Conservation (phyloP, 1,140 invertebrate genomes). For the Brachionus sp. region DNA sequence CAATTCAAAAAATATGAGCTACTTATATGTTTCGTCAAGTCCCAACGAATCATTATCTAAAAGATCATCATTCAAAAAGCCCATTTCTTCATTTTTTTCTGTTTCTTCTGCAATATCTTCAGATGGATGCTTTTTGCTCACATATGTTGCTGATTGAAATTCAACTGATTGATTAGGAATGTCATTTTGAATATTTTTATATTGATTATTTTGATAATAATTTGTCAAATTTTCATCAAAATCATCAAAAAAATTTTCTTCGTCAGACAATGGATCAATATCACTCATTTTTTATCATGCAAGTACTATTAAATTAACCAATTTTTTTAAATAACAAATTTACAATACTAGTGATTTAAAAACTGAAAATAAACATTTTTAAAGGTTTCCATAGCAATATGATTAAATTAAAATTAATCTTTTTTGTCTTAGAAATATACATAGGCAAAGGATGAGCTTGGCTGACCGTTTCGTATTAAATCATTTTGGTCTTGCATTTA, state of each 20-base stretch:
- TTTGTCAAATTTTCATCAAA: neutral
- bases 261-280: constrained; percentile 33
- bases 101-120: neutral
- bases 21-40: neutral
- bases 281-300: constrained; percentile 24
- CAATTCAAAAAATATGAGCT: neutral
- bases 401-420: no score
- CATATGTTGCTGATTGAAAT: neutral
- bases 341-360: neutral
- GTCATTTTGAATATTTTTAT: neutral
- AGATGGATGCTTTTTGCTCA: neutral
- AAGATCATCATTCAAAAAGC: neutral
- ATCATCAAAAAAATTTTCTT: constrained; percentile 15
- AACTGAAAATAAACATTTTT: neutral
- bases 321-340: neutral
- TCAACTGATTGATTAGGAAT: neutral
- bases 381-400: neutral
- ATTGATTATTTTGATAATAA: neutral
- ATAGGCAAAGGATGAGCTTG: no score
- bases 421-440: no score
- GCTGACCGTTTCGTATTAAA: no score
- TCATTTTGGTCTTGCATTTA: no score
- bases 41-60: constrained; percentile 11
- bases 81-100: neutral
- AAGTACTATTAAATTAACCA: neutral